Base-by-base conservation (phyloP, 1,140 invertebrate species). In the Neodiprion lecontei region DNA sequence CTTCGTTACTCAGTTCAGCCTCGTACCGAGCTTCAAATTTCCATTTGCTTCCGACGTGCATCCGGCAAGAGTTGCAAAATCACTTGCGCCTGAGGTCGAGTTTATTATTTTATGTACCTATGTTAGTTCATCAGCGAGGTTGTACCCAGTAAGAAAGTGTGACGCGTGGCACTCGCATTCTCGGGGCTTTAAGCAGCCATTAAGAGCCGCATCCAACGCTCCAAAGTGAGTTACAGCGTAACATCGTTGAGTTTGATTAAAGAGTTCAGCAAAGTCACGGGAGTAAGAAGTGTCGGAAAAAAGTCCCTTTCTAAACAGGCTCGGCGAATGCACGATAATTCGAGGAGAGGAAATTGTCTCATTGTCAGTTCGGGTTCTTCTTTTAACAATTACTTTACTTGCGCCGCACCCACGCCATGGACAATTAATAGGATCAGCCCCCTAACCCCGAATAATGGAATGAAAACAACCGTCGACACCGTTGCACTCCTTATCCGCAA, bases 331-430 rank as follows among this genome's bases (percentile, higher is more conserved):
- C 53, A 14, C n/a, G 28, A 61, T 17, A 61, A 61, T 17, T 12
- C 11, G 53, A 61, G 4, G 53, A 61, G 53, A 61, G 53, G 53
- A 61, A 61, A 61, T 9, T 12, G n/a, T 12, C 28, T 40, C 17
- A 21, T 21, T 21, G 17, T 21, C 53, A 9, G 53, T 61, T 9
- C 28, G 28, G 28, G 53, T 61, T 17, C 11, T 61, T 61, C 53
- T 61, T 61, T 61, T 61, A 14, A 61, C 53, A 61, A 61, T 61
- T 61, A 61, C 53, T 61, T 61, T 61, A 61, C n/a, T 61, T 61
- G n/a, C 53, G 28, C 28, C 28, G 53, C 53, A 61, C 53, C 53
- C 53, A 61, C 53, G 53, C 53, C 53, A 9, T 5, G 4, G 5
- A 5, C 9, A 61, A 61, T 61, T 61, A 61, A 12, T 9, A 61